Evolutionary conservation across 2,888 invertebrate genomes (phyloP).

Genomic region (Ochropleura leucogaster): DNA sequence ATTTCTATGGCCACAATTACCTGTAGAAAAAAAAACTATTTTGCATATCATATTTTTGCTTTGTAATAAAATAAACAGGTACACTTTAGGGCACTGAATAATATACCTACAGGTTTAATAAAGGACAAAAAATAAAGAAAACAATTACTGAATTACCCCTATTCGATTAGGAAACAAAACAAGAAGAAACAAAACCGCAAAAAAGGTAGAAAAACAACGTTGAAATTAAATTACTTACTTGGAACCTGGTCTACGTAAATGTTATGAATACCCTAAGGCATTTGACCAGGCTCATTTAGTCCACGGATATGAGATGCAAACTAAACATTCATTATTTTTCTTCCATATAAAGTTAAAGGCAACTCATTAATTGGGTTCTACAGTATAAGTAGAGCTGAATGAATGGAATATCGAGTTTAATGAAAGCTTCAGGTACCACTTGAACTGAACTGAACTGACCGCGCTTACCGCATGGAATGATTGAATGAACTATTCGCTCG

Average conservation of each 20-base stretch:
- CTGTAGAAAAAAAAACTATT: too few relatives aligned
- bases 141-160: background rate
- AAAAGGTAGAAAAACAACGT: conserved; percentile 22
- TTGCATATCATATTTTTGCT: background rate
- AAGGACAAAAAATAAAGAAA: background rate
- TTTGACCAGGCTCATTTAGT: conserved; percentile 48
- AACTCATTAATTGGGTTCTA: conserved; percentile 53
- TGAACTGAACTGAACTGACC: conserved; percentile 51
- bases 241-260: conserved; percentile 5
- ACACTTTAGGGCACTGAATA: background rate
- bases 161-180: conserved; percentile 13
- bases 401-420: conserved; percentile 46
- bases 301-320: conserved; percentile 41
- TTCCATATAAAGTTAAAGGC: conserved; percentile 47
- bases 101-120: background rate
- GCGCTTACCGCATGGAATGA: conserved; percentile 39
- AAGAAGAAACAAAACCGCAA: background rate
- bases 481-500: conserved; percentile 39
- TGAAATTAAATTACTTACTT: conserved; percentile 29
- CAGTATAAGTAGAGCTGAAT: conserved; percentile 30
- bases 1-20: too few relatives aligned
- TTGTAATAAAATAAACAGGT: conserved; percentile 18
- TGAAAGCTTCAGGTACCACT: conserved; percentile 55
- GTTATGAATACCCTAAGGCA: conserved; percentile 44
- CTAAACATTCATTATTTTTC: conserved; percentile 54